Conservation (phyloP, 2,113 vertebrate genomes). For the Ammospiza caudacuta region DNA sequence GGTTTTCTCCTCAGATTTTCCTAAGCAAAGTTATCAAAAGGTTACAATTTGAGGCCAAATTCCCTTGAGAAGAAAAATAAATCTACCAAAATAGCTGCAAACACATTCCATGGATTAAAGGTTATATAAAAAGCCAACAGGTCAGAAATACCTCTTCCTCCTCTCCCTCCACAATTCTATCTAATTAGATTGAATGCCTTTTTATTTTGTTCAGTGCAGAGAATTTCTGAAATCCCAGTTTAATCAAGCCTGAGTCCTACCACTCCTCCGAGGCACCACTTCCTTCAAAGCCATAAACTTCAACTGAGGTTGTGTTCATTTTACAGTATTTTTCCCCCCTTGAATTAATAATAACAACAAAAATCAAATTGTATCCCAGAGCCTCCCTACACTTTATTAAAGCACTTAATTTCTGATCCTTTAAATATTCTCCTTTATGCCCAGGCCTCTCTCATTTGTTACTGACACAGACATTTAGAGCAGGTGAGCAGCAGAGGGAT, state of each 20-base stretch:
- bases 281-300: conserved; percentile 51
- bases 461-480: background rate
- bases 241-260: conserved; percentile 67
- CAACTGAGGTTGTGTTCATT: conserved; percentile 13
- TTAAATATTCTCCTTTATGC: background rate
- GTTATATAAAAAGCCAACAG: background rate
- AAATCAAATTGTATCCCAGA: background rate
- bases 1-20: background rate
- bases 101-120: conserved; percentile 5
- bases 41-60: background rate
- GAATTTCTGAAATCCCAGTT: conserved; percentile 67
- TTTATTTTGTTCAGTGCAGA: conserved; percentile 39
- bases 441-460: background rate
- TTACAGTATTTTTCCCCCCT: background rate
- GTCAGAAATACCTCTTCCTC: background rate
- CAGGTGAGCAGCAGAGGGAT: background rate
- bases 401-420: background rate
- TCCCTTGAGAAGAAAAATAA: background rate
- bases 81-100: conserved; percentile 3
- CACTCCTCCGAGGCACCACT: conserved; percentile 39
- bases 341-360: background rate
- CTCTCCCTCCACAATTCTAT: background rate
- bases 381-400: background rate
- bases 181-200: conserved; percentile 64
- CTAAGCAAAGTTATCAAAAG: background rate